These are phyloP conservation scores for Onthophagus taurus DNA, from an alignment of 1,140 invertebrate species.

Conservation along the genomic window DNA sequence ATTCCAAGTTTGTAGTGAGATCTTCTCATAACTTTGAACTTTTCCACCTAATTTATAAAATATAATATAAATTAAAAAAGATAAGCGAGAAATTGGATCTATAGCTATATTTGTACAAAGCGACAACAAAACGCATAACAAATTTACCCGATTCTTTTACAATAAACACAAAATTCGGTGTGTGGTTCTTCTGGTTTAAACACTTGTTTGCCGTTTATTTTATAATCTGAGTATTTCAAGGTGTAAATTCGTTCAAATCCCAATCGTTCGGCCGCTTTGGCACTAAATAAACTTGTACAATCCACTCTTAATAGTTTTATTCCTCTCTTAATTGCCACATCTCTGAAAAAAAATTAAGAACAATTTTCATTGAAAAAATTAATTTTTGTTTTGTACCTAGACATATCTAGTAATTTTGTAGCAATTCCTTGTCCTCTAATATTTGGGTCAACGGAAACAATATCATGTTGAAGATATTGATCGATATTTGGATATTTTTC, in stretches of 20 bases:
- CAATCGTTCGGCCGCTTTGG: constrained; percentile 53
- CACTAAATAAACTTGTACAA: constrained; percentile 62
- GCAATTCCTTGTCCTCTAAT: constrained; percentile 57
- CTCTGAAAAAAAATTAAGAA: constrained; percentile 42
- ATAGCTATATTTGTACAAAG: too few relatives aligned
- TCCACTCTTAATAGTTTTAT: constrained; percentile 46
- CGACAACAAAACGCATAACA: too few relatives aligned
- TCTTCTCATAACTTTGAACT: too few relatives aligned
- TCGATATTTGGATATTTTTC: constrained; percentile 46
- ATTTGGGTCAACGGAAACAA: constrained; percentile 52
- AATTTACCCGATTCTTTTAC: constrained; percentile 39
- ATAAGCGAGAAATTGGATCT: too few relatives aligned
- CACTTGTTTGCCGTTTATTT: constrained; percentile 45
- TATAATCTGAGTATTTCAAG: constrained; percentile 54
- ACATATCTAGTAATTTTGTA: constrained; percentile 49
- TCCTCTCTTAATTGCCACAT: constrained; percentile 42
- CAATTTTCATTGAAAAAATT: neutral
- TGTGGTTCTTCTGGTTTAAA: constrained; percentile 51
- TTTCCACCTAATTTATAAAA: too few relatives aligned
- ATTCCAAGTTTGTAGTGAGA: too few relatives aligned
- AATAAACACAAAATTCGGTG: constrained; percentile 40
- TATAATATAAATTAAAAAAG: too few relatives aligned
- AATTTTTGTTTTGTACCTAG: constrained; percentile 43
- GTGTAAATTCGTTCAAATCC: constrained; percentile 57
- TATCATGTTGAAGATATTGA: constrained; percentile 48